A percentile compares a stretch with the other conserved stretches of the same genome.
These are phyloP conservation scores for Odontophorus gujanensis DNA, from an alignment of 2,113 vertebrate species.

Conservation along the genomic window DNA sequence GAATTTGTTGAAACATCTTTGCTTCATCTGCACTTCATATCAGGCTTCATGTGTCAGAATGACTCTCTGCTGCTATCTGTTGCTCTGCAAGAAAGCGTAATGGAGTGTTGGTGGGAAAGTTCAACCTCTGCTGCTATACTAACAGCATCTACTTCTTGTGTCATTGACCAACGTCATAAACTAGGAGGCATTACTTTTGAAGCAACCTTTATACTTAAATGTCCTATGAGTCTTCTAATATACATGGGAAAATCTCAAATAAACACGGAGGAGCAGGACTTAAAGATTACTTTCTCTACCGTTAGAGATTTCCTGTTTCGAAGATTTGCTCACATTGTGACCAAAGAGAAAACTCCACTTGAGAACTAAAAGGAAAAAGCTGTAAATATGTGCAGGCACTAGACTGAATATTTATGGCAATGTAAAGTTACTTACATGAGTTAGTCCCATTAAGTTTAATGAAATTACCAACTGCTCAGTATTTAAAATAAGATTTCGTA, in stretches of 20 bases:
- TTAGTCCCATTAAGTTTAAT: conserved; percentile 5
- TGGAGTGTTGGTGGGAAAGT: too few species aligned
- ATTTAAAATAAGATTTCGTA: conserved; percentile 4
- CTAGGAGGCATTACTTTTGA: too few species aligned
- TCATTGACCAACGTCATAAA: too few species aligned
- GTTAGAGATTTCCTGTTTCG: not conserved
- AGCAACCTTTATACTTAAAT: not conserved
- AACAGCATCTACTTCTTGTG: too few species aligned
- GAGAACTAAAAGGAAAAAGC: not conserved
- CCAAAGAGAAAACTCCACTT: not conserved
- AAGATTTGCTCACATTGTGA: not conserved
- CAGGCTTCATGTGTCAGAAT: too few species aligned
- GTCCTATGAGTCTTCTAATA: not conserved
- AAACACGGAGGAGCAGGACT: not conserved
- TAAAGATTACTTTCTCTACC: not conserved
- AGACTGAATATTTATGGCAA: not conserved
- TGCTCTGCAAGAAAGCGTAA: too few species aligned
- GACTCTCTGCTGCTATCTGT: too few species aligned
- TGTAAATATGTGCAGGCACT: not conserved
- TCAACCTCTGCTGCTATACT: too few species aligned
- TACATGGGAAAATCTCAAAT: not conserved
- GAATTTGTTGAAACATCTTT: too few species aligned
- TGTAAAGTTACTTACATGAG: not conserved
- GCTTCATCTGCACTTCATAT: too few species aligned
- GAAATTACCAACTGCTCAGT: conserved; percentile 21